Conservation (phyloP, 2,113 vertebrate species). For the Thamnophis sirtalis region DNA sequence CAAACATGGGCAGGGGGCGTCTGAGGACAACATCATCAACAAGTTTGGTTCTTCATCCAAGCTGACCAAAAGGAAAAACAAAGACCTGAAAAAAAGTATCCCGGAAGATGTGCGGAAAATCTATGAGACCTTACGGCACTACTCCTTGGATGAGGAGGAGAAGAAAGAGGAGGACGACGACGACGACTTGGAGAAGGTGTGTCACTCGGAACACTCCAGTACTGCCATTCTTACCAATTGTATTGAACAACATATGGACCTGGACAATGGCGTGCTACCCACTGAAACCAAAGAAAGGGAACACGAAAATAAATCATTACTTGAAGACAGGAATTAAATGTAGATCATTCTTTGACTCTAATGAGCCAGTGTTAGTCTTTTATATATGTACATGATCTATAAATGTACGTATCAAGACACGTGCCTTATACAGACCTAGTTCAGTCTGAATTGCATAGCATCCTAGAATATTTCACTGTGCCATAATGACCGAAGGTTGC, state of each 20-base stretch:
- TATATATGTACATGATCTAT: conserved; percentile 58
- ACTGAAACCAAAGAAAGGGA: conserved; percentile 80
- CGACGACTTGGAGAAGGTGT: conserved; percentile 74
- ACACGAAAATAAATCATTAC: conserved; percentile 70
- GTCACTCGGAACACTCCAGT: conserved; percentile 76
- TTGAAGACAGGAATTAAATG: conserved; percentile 73
- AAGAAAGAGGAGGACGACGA: conserved; percentile 73
- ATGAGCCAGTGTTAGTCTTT: conserved; percentile 48
- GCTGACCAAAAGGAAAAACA: conserved; percentile 86
- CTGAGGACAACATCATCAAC: conserved; percentile 94
- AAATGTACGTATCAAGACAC: conserved; percentile 72
- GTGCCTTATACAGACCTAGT: conserved; percentile 79
- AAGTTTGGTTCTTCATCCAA: conserved; percentile 85
- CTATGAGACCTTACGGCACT: conserved; percentile 79
- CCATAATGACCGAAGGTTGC: conserved; percentile 74
- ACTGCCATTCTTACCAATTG: conserved; percentile 78
- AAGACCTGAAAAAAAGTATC: conserved; percentile 84
- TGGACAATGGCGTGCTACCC: conserved; percentile 77
- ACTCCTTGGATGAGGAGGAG: conserved; percentile 75
- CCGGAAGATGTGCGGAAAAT: conserved; percentile 82
- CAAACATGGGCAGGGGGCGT: conserved; percentile 80
- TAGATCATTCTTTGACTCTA: conserved; percentile 45
- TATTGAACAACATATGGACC: conserved; percentile 67
- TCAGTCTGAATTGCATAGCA: conserved; percentile 72
- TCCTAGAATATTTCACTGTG: conserved; percentile 76